Evolutionary conservation across 2,888 invertebrate species (phyloP).

Genomic region (Drosophila nigricruria): DNA sequence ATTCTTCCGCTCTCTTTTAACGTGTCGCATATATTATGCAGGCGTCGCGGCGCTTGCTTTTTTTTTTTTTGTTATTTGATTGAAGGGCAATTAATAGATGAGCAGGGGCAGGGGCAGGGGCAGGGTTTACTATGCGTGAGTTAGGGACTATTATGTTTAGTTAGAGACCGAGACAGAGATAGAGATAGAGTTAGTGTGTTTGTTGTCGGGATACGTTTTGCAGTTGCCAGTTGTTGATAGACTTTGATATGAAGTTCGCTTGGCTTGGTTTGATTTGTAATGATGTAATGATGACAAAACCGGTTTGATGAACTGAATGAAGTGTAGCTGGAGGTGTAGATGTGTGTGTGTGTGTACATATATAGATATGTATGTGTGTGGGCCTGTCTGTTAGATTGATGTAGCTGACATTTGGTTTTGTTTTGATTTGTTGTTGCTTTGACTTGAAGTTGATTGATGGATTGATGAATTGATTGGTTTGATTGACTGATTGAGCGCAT

Average conservation of each 20-base stretch:
- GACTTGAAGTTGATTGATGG: constrained; percentile 37
- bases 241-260: constrained; percentile 19
- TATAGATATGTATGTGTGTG: neutral
- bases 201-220: constrained; percentile 32
- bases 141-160: neutral
- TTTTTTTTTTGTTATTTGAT: constrained; percentile 34
- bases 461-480: constrained; percentile 36
- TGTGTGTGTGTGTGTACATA: constrained; percentile 7
- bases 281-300: constrained; percentile 56
- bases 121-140: constrained; percentile 5
- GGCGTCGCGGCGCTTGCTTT: constrained; percentile 30
- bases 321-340: constrained; percentile 15
- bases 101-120: constrained; percentile 3
- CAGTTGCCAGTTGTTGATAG: constrained; percentile 35
- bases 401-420: constrained; percentile 41
- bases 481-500: constrained; percentile 24
- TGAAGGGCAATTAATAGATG: constrained; percentile 41
- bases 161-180: neutral
- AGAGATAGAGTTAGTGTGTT: constrained; percentile 1
- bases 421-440: constrained; percentile 33
- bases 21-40: constrained; percentile 30
- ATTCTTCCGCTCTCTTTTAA: constrained; percentile 1
- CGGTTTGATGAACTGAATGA: constrained; percentile 32
- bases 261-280: constrained; percentile 9
- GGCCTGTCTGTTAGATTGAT: constrained; percentile 26